Conservation (phyloP, 2,888 invertebrate genomes). For the Bombyx huttoni region DNA sequence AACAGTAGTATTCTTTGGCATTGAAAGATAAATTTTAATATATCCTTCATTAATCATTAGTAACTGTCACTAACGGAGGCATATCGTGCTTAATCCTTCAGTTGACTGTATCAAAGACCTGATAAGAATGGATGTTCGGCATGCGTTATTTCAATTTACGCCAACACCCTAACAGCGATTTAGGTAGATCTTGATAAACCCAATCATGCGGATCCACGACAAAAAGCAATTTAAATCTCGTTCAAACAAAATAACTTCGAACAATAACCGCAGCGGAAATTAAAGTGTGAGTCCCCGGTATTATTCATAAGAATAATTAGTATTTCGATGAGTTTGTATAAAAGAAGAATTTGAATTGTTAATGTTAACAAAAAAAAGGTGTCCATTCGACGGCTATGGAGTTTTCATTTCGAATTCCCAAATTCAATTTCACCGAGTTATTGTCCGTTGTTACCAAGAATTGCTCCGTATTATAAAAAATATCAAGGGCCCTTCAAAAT, state of each 20-base stretch:
- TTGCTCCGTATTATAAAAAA: neutral
- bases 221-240: constrained; percentile 46
- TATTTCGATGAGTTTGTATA: constrained; percentile 35
- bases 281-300: constrained; percentile 37
- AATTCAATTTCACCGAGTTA: constrained; percentile 26
- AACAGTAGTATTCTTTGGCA: no score
- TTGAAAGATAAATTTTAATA: no score
- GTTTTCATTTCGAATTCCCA: constrained; percentile 31
- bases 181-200: constrained; percentile 25
- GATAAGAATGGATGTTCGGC: neutral
- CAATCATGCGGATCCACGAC: constrained; percentile 37
- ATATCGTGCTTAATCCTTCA: no score
- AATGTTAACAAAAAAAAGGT: constrained; percentile 12
- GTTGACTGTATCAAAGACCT: no score
- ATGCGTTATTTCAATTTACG: neutral
- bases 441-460: constrained; percentile 10
- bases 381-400: constrained; percentile 13
- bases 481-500: neutral
- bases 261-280: constrained; percentile 39
- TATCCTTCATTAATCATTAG: no score
- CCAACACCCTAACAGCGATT: neutral
- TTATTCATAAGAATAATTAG: constrained; percentile 45
- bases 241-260: constrained; percentile 26
- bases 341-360: constrained; percentile 37
- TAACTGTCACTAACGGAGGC: no score